A percentile compares a stretch with the other conserved stretches of the same genome.
Evolutionary conservation across 1,140 invertebrate genomes (phyloP).

Genomic region (Drosophila watanabei): DNA sequence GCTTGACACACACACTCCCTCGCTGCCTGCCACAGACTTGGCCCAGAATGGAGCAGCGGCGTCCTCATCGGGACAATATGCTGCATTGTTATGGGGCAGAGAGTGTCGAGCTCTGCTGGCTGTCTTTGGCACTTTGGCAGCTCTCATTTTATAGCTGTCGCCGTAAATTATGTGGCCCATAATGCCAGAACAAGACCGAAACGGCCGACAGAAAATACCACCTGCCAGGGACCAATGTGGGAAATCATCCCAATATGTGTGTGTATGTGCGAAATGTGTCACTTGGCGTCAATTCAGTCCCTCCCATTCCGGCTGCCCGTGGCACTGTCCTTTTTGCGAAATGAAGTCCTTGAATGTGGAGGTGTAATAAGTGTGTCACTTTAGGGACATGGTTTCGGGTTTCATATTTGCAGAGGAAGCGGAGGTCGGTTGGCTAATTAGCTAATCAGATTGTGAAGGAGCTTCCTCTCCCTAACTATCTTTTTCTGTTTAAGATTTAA

Average conservation of each 20-base stretch:
- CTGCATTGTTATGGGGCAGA: conserved; percentile 65
- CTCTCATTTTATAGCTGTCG: conserved; percentile 68
- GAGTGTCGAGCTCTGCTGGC: conserved; percentile 22
- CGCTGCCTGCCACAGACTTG: conserved; percentile 19
- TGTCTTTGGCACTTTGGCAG: conserved; percentile 67
- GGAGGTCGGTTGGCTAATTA: conserved; percentile 53
- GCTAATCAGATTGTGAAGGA: conserved; percentile 59
- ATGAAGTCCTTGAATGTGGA: conserved; percentile 49
- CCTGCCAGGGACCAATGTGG: conserved; percentile 50
- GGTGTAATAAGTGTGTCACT: conserved; percentile 54
- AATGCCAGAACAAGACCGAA: conserved; percentile 49
- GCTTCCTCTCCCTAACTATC: not conserved
- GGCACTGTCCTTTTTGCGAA: conserved; percentile 36
- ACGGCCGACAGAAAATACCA: conserved; percentile 26
- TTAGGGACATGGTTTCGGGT: conserved; percentile 51
- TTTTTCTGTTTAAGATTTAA: not conserved
- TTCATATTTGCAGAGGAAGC: conserved; percentile 44
- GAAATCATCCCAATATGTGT: conserved; percentile 10
- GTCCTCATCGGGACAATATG: conserved; percentile 67
- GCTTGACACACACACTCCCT: conserved; percentile 39
- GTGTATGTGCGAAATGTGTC: conserved; percentile 49
- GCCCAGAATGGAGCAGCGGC: conserved; percentile 40
- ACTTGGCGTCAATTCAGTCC: conserved; percentile 42
- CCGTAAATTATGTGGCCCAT: conserved; percentile 68
- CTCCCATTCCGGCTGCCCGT: conserved; percentile 1